Base-by-base conservation (phyloP, 2,113 vertebrate genomes). In the Thalassoma bifasciatum region DNA sequence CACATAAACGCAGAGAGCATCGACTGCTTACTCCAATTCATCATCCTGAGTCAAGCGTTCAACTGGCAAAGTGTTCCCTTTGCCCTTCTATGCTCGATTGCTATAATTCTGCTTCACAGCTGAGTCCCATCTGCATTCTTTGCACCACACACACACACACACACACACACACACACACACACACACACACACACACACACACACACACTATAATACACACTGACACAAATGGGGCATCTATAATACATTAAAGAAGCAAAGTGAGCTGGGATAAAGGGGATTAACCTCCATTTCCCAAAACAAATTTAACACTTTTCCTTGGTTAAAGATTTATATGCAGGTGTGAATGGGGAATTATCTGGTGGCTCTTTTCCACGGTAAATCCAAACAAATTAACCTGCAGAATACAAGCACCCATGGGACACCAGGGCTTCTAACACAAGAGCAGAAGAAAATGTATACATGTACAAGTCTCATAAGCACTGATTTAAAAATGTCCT, bases 11-110 rank as follows among this genome's bases (percentile, higher is more conserved):
- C 72, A 64, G 58, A 52, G 49, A 26, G 37, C 10, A 37, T 22
- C 11, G 10, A 57, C 65, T 60, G 52, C 60, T 38, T 60, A 19
- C 63, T 9, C 30, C 37, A 69, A 85, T 89, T 72, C 56, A 87
- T 86, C 86, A 81, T 83, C 72, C 56, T 5, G 40, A 76, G 53
- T 66, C 77, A 77, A 53, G 66, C 42, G 62, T 38, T 82, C 57
- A 61, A 65, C 69, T 75, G 49, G 61, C 58, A 60, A 73, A 69
- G 71, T 44, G 64, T 57, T 66, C 65, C 82, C 46, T 8, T 46
- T 68, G 57, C 61, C 49, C 62, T 69, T 40, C 26, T 24, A 36
- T 38, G 37, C 52, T 40, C 72, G 21, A 16, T 58, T 42, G 26
- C 61, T 53, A 47, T 37, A 34, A 53, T 52, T 66, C 58, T 49